Evolutionary conservation across 2,888 invertebrate species (phyloP), one percentile per base, ranked within the genome.

Genomic region (Lysandra bellargus): DNA sequence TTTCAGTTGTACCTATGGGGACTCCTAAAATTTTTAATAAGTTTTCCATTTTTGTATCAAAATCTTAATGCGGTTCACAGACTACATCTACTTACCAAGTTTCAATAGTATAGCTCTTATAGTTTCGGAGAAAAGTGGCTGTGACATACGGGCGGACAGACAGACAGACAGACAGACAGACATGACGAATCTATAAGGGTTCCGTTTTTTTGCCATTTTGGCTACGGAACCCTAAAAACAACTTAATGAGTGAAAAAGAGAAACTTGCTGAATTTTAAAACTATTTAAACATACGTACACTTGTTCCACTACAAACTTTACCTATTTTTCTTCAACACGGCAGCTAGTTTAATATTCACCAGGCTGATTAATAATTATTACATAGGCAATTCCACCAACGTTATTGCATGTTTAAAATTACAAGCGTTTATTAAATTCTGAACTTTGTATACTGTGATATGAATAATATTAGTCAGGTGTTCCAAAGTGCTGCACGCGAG

Each of bases 401-500:
- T 76, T 33, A 53, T 33, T 76, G 33, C 53, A 76, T 53, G 76
- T 76, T 53, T 53, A 53, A 76, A 75, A 76, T 76, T 76, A 57
- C 30, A 57, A 76, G 49, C 75, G 53, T 53, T 57, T 76, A 76
- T 76, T 76, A 76, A 76, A 76, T 76, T 76, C 53, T 76, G 76
- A 76, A 76, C 76, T 76, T 76, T 17, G 49, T 76, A 53, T 57
- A 76, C 30, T 53, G 44, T 57, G 76, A 57, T 76, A 76, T 76
- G 76, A 76, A 76, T 76, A 76, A 76, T 57, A 76, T 57, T 53
- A 76, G 57, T 57, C 76, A 76, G 76, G 76, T 76, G 76, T 76
- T 76, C 23, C 57, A 23, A 73, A 78, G 57, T 78, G 72, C 72
- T 73, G 79, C 40, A 74, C 74, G 73, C 74, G 74, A 74, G 79